phyloP scores from a whole-genome alignment of 2,888 invertebrate genomes.

The Diadromus collaris region DNA sequence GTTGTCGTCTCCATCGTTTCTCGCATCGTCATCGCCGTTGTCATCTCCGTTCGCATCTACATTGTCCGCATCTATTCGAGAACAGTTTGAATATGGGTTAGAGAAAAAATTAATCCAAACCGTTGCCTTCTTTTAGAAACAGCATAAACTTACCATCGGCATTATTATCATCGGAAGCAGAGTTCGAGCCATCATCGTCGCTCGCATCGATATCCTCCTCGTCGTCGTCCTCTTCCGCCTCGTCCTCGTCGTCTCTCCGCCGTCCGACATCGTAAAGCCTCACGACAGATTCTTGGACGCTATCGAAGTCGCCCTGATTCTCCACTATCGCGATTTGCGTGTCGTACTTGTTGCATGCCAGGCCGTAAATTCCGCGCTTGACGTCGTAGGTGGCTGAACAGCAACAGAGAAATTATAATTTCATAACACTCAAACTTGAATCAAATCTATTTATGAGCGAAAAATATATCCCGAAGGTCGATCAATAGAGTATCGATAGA shows the following conservation, averaged over 20 bases:
- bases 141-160: constrained; percentile 74
- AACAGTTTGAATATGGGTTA: neutral
- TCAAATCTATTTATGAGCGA: neutral
- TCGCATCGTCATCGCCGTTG: constrained; percentile 66
- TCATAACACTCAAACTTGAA: neutral
- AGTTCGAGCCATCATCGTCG: constrained; percentile 82
- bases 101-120: neutral
- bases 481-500: neutral
- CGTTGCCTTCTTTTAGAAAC: neutral
- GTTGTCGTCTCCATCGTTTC: constrained; percentile 68
- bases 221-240: constrained; percentile 87
- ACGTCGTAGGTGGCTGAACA: constrained; percentile 94
- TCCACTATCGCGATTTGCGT: constrained; percentile 95
- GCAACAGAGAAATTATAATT: too few species aligned
- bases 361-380: constrained; percentile 92
- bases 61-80: constrained; percentile 67
- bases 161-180: constrained; percentile 80
- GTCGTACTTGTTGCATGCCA: constrained; percentile 92
- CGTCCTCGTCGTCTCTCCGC: constrained; percentile 93
- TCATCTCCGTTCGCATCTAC: constrained; percentile 68
- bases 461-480: neutral
- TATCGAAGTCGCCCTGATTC: constrained; percentile 91
- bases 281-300: constrained; percentile 94
- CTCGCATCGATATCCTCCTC: constrained; percentile 83
- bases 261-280: constrained; percentile 96